These are phyloP conservation scores for Neolamprologus longior DNA, from an alignment of 2,113 vertebrate genomes.

Conservation along the genomic window DNA sequence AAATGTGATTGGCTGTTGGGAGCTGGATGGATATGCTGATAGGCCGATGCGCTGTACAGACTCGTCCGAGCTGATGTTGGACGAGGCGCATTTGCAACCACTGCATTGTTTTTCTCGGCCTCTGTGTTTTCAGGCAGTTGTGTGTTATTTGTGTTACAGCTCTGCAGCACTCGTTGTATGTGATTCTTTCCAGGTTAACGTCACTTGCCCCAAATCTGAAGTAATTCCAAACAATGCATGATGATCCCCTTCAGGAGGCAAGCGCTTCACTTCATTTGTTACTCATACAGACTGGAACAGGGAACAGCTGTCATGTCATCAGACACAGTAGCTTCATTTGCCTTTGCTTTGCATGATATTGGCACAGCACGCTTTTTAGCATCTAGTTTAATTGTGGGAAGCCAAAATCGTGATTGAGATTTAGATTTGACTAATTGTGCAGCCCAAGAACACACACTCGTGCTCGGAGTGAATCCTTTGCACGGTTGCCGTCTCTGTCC, in stretches of 20 bases:
- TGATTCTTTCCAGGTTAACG: rapidly evolving
- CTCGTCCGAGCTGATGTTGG: not conserved
- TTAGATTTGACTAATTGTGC: not conserved
- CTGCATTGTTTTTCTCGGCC: not conserved
- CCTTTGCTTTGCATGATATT: not conserved
- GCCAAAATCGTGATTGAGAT: not conserved
- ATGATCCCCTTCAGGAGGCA: not conserved
- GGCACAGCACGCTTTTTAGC: not conserved
- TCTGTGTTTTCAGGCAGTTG: not conserved
- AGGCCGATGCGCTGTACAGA: not conserved
- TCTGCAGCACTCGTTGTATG: rapidly evolving
- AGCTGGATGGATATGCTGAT: not conserved
- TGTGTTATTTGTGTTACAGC: not conserved
- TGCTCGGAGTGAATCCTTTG: not conserved
- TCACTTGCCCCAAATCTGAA: not conserved
- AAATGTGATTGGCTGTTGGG: not conserved
- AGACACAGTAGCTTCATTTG: not conserved
- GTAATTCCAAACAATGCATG: not conserved
- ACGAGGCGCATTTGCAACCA: not conserved
- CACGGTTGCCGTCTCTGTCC: rapidly evolving
- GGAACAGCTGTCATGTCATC: not conserved
- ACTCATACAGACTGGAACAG: not conserved
- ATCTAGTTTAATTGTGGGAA: not conserved
- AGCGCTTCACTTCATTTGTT: not conserved
- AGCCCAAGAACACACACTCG: not conserved